Conservation (phyloP, 2,888 invertebrate genomes). For the Brachypterus glaber region DNA sequence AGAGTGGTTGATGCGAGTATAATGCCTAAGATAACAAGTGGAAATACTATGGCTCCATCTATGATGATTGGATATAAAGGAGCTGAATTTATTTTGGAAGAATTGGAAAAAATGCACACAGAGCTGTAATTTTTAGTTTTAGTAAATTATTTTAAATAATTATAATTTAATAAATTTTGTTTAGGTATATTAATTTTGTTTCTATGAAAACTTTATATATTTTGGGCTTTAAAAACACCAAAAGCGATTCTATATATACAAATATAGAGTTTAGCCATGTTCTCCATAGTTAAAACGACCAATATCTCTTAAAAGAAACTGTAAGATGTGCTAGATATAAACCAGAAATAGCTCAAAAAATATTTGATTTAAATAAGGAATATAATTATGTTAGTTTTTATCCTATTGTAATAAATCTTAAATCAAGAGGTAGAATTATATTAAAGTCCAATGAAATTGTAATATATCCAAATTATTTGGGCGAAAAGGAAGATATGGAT, state of each 20-base stretch:
- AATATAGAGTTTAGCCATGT: conserved; percentile 40
- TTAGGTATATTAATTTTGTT: neutral
- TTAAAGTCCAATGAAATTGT: conserved; percentile 43
- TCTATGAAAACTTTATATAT: conserved; percentile 23
- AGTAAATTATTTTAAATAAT: neutral
- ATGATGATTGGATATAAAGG: conserved; percentile 44
- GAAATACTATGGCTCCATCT: conserved; percentile 47
- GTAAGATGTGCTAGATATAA: conserved; percentile 28
- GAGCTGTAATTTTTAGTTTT: neutral
- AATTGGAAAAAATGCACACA: conserved; percentile 9
- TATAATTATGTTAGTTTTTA: conserved; percentile 13
- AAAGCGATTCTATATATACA: conserved; percentile 40
- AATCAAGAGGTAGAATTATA: conserved; percentile 48
- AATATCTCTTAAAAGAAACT: conserved; percentile 16
- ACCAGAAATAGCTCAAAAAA: conserved; percentile 18
- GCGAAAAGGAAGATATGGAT: conserved; percentile 45
- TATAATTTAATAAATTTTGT: neutral
- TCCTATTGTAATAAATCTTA: conserved; percentile 35
- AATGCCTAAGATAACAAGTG: conserved; percentile 62
- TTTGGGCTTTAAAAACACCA: conserved; percentile 42
- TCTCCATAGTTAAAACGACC: conserved; percentile 30
- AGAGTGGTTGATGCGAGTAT: conserved; percentile 72
- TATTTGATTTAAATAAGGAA: conserved; percentile 16
- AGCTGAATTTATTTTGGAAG: conserved; percentile 40
- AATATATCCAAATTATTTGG: conserved; percentile 55